phyloP scores from a whole-genome alignment of 2,797 vertebrate genomes.

The Selene dorsalis region DNA sequence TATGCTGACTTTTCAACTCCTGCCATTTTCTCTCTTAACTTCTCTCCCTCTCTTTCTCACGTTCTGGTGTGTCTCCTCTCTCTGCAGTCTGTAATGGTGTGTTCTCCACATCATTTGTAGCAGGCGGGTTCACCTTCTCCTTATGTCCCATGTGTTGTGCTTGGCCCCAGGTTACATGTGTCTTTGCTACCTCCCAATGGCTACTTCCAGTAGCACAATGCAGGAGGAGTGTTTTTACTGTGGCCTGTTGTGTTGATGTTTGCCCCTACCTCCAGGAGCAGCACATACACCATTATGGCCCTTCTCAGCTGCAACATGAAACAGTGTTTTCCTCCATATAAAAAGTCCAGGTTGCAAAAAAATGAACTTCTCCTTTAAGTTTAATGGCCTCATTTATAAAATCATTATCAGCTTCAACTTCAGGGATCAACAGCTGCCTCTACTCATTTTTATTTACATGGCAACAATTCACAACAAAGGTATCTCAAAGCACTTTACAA shows the following conservation, averaged over 20 bases:
- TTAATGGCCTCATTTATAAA: too few relatives aligned
- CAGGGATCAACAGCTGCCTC: too few relatives aligned
- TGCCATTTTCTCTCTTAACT: neutral
- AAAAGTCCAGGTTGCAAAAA: too few relatives aligned
- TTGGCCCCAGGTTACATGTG: slow-evolving; percentile 73
- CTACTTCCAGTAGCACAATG: slow-evolving; percentile 83
- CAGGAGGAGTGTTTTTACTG: slow-evolving; percentile 83
- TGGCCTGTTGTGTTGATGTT: slow-evolving; percentile 82
- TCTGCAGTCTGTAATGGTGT: slow-evolving; percentile 85
- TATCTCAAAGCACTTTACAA: too few relatives aligned
- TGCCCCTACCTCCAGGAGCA: slow-evolving; percentile 80
- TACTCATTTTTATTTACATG: too few relatives aligned
- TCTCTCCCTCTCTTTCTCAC: slow-evolving; percentile 70
- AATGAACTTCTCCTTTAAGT: too few relatives aligned
- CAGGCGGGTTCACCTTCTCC: too few relatives aligned
- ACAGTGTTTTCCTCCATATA: slow-evolving; percentile 86
- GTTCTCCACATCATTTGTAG: too few relatives aligned
- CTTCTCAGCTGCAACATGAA: slow-evolving; percentile 83
- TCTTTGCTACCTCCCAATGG: slow-evolving; percentile 80
- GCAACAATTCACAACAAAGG: too few relatives aligned
- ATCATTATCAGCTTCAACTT: too few relatives aligned
- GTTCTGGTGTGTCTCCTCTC: slow-evolving; percentile 58
- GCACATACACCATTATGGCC: slow-evolving; percentile 72
- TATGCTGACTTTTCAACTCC: neutral
- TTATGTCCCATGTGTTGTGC: too few relatives aligned